These are phyloP conservation scores for Oscheius sp. DNA, from an alignment of 2,888 invertebrate species.

Conservation along the genomic window DNA sequence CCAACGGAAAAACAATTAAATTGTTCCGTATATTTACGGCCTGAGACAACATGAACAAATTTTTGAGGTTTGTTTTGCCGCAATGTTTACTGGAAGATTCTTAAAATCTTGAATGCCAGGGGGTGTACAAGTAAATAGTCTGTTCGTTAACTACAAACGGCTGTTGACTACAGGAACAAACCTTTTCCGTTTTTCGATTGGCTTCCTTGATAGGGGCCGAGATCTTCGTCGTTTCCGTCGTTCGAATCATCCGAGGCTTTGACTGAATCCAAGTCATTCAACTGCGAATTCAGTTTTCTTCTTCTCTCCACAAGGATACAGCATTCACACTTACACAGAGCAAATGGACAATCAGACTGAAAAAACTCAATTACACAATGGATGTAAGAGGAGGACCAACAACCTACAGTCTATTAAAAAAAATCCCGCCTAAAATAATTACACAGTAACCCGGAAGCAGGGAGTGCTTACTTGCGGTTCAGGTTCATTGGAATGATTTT, in stretches of 20 bases:
- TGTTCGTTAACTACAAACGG: background rate
- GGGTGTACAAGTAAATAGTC: background rate
- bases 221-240: background rate
- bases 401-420: too few species aligned
- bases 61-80: conserved; percentile 24
- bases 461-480: too few species aligned
- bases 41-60: conserved; percentile 22
- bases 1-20: conserved; percentile 34
- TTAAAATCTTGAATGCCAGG: background rate
- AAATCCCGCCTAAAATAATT: too few species aligned
- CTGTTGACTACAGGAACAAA: background rate
- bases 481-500: too few species aligned
- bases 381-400: too few species aligned
- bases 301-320: conserved; percentile 60
- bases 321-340: conserved; percentile 56
- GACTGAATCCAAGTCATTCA: conserved; percentile 53
- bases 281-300: conserved; percentile 54
- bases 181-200: conserved; percentile 3
- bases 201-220: background rate
- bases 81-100: background rate
- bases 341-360: conserved; percentile 59
- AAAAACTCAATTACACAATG: too few species aligned
- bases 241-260: background rate
- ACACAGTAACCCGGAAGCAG: too few species aligned
- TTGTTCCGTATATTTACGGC: conserved; percentile 34